Base-by-base conservation (phyloP, 1,140 invertebrate genomes). In the Ips nitidus region DNA sequence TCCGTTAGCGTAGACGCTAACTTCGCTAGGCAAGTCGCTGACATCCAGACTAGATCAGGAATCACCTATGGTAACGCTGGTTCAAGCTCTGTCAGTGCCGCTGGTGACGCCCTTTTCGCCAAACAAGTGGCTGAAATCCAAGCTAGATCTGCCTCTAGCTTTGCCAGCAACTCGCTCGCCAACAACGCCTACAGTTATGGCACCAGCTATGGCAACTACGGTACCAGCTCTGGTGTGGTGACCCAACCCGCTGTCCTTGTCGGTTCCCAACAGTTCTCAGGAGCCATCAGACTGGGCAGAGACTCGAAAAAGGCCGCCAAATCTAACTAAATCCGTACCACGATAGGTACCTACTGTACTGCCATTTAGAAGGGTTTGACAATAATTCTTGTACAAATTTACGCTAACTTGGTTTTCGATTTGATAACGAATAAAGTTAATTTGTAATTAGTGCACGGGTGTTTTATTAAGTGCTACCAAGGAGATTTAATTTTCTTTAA, bases 11-110 rank as follows among this genome's bases (percentile, higher is more conserved):
- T 52, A 5, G 47, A 59, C 43, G 7, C 37, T 3, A 55, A 66
- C 38, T 66, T 66, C 55, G 64, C 64, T 37, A 47, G 39, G n/a
- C 41, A 57, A 41, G 64, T 66, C n/a, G 64, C 53, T 37, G 3
- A 45, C 0, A 66, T 66, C 22, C 64, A 66, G 50, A 4, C 65
- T 3, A 8, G 38, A 36, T 7, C 36, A 1, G 56, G 56, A 42
- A 1, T 38, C 8, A 22, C 41, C 8, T 4, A 42, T n/a, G 47
- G 3, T 37, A 22, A n/a, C 37, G 22, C 41, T 2, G 56, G 38
- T 40, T 40, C 56, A 6, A 7, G 3, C 37, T 4, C 39, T 58
- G 2, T 7, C 6, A 6, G 7, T 41, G 39, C 56, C 37, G 1
- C 56, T 7, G 39, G 2, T 36, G 2, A 38, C 3, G 56, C 40